Evolutionary conservation across 2,113 vertebrate species (phyloP).

Genomic region (Pituophis catenifer): DNA sequence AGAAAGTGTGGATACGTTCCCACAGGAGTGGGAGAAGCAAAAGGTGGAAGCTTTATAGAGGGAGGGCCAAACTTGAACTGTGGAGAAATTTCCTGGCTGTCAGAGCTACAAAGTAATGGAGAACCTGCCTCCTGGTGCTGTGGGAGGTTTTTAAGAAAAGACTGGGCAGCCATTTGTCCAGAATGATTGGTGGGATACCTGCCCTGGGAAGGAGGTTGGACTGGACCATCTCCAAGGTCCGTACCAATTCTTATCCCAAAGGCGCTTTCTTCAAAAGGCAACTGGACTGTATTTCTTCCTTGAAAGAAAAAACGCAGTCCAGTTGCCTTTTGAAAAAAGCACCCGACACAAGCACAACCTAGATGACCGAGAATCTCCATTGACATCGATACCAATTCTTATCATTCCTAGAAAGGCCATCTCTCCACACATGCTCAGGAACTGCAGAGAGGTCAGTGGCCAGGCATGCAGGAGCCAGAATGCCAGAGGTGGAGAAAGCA

Average conservation of each 20-base stretch:
- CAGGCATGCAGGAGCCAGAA: neutral
- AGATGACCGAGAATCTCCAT: neutral
- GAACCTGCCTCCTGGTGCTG: neutral
- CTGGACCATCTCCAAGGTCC: neutral
- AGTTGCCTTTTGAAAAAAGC: neutral
- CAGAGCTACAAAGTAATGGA: neutral
- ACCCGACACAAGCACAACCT: neutral
- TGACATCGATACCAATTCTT: neutral
- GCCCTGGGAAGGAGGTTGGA: neutral
- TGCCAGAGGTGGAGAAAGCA: neutral
- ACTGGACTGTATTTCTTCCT: neutral
- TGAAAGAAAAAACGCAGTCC: too few relatives aligned
- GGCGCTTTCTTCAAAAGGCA: too few relatives aligned
- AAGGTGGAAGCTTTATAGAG: neutral
- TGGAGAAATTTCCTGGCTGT: neutral
- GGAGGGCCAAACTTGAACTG: neutral
- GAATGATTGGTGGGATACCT: neutral
- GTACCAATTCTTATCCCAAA: neutral
- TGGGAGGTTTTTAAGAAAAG: neutral
- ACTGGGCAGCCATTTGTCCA: neutral
- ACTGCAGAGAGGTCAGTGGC: neutral
- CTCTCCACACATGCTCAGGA: neutral
- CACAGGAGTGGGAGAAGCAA: neutral
- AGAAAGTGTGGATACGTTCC: neutral
- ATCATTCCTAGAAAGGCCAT: neutral